These are phyloP conservation scores for Caenorhabditis sulstoni DNA, from an alignment of 2,888 invertebrate species.

Conservation along the genomic window DNA sequence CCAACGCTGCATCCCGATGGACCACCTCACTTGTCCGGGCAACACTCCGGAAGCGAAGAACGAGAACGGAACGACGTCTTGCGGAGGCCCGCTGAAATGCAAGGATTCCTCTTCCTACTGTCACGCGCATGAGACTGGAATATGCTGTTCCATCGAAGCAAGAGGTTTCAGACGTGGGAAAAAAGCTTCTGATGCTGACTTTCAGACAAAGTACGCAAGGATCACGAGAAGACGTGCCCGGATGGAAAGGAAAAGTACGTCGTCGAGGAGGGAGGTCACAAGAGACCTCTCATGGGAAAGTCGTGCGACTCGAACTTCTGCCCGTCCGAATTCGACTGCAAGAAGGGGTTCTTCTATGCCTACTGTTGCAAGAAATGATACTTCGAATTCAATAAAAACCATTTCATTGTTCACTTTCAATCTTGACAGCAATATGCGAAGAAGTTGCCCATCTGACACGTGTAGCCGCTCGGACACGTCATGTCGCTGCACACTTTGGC, in stretches of 20 bases:
- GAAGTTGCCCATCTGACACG: conserved; percentile 24
- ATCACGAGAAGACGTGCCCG: conserved; percentile 5
- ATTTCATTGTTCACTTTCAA: conserved; percentile 1
- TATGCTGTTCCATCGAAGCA: conserved; percentile 27
- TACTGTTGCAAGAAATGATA: conserved; percentile 41
- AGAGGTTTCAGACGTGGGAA: background rate
- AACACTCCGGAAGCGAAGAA: conserved; percentile 15
- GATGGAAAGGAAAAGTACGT: conserved; percentile 34
- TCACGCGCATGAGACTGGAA: conserved; percentile 14
- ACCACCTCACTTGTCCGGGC: conserved; percentile 26
- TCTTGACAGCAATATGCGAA: conserved; percentile 37
- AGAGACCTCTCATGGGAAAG: conserved; percentile 23
- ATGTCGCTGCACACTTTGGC: conserved; percentile 18
- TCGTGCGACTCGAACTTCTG: conserved; percentile 36
- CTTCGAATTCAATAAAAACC: background rate
- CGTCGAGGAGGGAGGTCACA: background rate
- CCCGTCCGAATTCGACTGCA: conserved; percentile 16
- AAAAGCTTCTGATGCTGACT: background rate
- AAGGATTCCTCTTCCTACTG: conserved; percentile 5
- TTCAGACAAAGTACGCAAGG: conserved; percentile 14
- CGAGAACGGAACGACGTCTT: background rate
- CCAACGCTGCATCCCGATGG: conserved; percentile 29
- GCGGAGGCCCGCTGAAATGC: conserved; percentile 13
- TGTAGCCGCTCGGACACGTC: conserved; percentile 22
- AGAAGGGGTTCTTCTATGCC: conserved; percentile 35